Evolutionary conservation across 2,113 vertebrate genomes (phyloP).

Genomic region (Charadrius vociferus): DNA sequence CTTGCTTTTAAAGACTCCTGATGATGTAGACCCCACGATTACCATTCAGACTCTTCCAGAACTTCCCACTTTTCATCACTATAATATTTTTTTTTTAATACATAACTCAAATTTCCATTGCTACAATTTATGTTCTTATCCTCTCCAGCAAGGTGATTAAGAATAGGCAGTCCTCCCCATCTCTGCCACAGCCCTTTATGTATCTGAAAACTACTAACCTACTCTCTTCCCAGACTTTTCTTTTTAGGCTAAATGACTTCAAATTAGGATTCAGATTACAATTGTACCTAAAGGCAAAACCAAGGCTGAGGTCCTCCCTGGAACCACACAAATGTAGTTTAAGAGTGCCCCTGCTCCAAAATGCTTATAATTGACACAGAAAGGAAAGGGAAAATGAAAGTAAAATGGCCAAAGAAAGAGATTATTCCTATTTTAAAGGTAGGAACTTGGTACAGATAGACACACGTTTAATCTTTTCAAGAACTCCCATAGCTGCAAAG

Average conservation of each 20-base stretch:
- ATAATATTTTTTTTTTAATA: background rate
- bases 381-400: background rate
- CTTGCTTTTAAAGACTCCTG: background rate
- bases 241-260: background rate
- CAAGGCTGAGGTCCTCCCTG: background rate
- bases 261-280: background rate
- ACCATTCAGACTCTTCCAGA: background rate
- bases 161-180: background rate
- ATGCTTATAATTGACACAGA: background rate
- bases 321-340: background rate
- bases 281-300: background rate
- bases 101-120: background rate
- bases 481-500: background rate
- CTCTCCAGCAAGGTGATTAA: background rate
- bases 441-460: background rate
- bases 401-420: background rate
- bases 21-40: accelerated
- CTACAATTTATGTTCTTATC: background rate
- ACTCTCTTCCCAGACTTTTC: background rate
- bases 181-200: background rate
- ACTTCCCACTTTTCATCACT: background rate
- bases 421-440: background rate
- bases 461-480: background rate
- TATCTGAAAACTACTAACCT: background rate
- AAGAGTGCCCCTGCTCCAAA: background rate